A percentile compares a stretch with the other conserved stretches of the same genome.
phyloP scores from a whole-genome alignment of 30 jellyfish, hydroid and myxozoan species.

The Pelagia noctiluca region DNA sequence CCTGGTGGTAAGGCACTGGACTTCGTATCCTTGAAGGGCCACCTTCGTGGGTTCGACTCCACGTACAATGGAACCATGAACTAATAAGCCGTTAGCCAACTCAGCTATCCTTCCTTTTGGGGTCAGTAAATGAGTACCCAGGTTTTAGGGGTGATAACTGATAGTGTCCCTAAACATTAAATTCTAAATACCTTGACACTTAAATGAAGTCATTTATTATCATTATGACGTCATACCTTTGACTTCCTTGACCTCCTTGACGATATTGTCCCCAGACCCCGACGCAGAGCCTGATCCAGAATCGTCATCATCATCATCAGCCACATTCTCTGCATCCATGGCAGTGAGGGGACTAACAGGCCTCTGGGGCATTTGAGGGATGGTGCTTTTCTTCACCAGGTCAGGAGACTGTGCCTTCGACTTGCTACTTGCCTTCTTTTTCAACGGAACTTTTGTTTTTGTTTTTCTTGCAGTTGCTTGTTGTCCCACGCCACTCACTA shows the following conservation, averaged over 20 bases:
- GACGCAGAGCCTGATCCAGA: conserved; percentile 71
- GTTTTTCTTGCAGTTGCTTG: conserved; percentile 8
- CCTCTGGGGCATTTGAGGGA: conserved; percentile 78
- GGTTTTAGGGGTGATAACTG: too few species aligned
- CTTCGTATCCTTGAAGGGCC: too few species aligned
- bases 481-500: conserved; percentile 67
- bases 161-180: too few species aligned
- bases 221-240: background rate
- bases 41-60: too few species aligned
- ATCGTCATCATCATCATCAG: conserved; percentile 66
- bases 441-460: conserved; percentile 22
- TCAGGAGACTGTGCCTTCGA: conserved; percentile 24
- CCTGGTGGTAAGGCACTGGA: too few species aligned
- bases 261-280: conserved; percentile 57
- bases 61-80: too few species aligned
- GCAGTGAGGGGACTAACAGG: conserved; percentile 76
- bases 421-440: conserved; percentile 21
- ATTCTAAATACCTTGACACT: too few species aligned
- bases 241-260: background rate
- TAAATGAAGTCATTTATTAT: too few species aligned
- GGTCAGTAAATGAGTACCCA: too few species aligned
- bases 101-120: too few species aligned
- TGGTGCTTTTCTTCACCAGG: conserved; percentile 54
- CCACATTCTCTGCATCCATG: conserved; percentile 65
- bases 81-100: too few species aligned